phyloP scores from a whole-genome alignment of 2,888 invertebrate species.

The Chalcis sispes region DNA sequence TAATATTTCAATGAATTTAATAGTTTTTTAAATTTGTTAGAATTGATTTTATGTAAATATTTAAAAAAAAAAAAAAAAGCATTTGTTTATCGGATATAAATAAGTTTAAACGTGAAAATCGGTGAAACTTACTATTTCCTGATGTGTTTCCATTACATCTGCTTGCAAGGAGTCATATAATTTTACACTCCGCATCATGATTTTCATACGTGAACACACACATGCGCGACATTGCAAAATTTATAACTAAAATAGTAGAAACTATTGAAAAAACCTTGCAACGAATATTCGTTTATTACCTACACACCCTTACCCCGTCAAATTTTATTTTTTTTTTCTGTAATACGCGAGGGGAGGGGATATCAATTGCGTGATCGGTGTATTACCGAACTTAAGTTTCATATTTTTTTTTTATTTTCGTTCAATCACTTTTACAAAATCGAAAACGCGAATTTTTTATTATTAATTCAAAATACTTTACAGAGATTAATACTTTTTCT shows the following conservation, averaged over 20 bases:
- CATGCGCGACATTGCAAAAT: conserved; percentile 61
- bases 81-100: not conserved
- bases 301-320: conserved; percentile 43
- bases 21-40: too few relatives aligned
- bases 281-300: conserved; percentile 51
- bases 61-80: too few relatives aligned
- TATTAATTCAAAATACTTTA: conserved; percentile 55
- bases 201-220: conserved; percentile 52
- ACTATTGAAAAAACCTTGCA: conserved; percentile 66
- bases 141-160: conserved; percentile 24
- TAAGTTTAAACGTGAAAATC: too few relatives aligned
- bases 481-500: conserved; percentile 54
- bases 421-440: conserved; percentile 53
- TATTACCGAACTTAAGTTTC: conserved; percentile 38
- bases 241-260: conserved; percentile 68
- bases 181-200: conserved; percentile 11
- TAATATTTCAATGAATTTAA: too few relatives aligned
- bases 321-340: conserved; percentile 8
- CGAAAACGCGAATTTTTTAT: conserved; percentile 50
- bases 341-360: conserved; percentile 20
- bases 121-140: conserved; percentile 6
- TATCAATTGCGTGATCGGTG: conserved; percentile 49
- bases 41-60: too few relatives aligned
- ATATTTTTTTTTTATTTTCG: conserved; percentile 18
- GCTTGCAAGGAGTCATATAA: conserved; percentile 32